Percentiles rank a stretch among this genome's conserved stretches.
These are phyloP conservation scores for Drosophila silvestris DNA, from an alignment of 2,888 invertebrate species.

Conservation along the genomic window DNA sequence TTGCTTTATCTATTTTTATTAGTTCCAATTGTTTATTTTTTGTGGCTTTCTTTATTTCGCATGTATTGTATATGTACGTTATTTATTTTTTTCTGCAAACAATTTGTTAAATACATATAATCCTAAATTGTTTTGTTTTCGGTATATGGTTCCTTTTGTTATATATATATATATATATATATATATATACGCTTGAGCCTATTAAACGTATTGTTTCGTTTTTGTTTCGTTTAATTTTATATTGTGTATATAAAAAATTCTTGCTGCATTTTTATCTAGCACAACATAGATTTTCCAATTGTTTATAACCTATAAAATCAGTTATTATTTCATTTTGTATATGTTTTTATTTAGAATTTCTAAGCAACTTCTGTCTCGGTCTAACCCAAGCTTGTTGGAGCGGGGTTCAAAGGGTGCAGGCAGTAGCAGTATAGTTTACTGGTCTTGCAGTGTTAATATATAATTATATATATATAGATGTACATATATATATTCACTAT, in stretches of 20 bases:
- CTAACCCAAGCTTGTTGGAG: slow-evolving; percentile 30
- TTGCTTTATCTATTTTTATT: slow-evolving; percentile 36
- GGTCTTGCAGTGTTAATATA: slow-evolving; percentile 33
- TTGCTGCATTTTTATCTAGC: slow-evolving; percentile 30
- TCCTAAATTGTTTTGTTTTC: slow-evolving; percentile 26
- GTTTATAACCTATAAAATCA: slow-evolving; percentile 60
- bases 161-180: not conserved
- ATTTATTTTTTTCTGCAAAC: slow-evolving; percentile 18
- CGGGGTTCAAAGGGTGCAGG: slow-evolving; percentile 21
- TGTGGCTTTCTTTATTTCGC: slow-evolving; percentile 13
- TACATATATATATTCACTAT: slow-evolving; percentile 33
- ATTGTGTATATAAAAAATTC: slow-evolving; percentile 20
- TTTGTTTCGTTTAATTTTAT: slow-evolving; percentile 2
- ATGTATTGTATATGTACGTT: slow-evolving; percentile 32
- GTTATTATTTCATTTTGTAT: slow-evolving; percentile 16
- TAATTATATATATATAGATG: slow-evolving; percentile 14
- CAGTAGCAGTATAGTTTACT: slow-evolving; percentile 47
- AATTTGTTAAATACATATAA: slow-evolving; percentile 29
- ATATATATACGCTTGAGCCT: slow-evolving; percentile 30
- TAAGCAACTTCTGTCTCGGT: slow-evolving; percentile 42
- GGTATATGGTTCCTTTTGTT: slow-evolving; percentile 10
- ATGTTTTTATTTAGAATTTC: slow-evolving; percentile 33
- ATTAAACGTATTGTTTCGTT: slow-evolving; percentile 24
- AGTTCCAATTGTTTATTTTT: slow-evolving; percentile 37
- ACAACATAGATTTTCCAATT: slow-evolving; percentile 49